Evolutionary conservation across 2,797 vertebrate genomes (phyloP).

Genomic region (Urosaurus nigricauda): DNA sequence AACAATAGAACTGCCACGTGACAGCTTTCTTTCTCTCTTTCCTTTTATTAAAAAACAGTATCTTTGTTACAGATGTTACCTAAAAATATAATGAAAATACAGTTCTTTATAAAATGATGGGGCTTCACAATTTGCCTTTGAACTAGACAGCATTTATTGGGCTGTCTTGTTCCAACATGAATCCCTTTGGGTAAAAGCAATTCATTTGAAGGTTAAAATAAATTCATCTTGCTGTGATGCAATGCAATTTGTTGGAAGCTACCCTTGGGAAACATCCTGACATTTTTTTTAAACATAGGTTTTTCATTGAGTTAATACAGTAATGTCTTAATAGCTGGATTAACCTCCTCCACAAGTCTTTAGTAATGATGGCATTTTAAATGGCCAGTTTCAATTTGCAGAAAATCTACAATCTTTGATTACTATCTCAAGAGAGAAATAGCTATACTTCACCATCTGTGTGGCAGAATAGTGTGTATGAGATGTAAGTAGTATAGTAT

Average conservation of each 20-base stretch:
- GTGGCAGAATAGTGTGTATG: neutral
- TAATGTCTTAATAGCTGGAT: constrained; percentile 74
- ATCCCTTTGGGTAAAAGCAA: constrained; percentile 78
- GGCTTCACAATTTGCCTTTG: constrained; percentile 66
- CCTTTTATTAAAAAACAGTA: neutral
- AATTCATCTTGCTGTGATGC: constrained; percentile 69
- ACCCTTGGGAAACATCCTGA: constrained; percentile 80
- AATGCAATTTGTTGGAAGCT: constrained; percentile 78
- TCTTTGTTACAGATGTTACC: constrained; percentile 52
- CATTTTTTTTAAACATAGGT: constrained; percentile 54
- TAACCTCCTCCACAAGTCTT: constrained; percentile 60
- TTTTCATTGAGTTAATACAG: constrained; percentile 68
- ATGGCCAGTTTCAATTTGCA: constrained; percentile 64
- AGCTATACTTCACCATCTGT: constrained; percentile 3
- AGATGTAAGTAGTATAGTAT: constrained; percentile 4
- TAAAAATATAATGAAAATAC: constrained; percentile 57
- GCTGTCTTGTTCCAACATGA: constrained; percentile 76
- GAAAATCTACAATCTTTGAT: constrained; percentile 1
- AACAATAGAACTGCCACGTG: constrained; percentile 56
- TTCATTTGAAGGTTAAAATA: constrained; percentile 77
- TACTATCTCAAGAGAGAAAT: neutral
- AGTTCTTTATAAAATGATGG: constrained; percentile 62
- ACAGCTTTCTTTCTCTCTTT: constrained; percentile 35
- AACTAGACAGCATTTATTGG: constrained; percentile 68
- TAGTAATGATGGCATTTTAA: constrained; percentile 69